phyloP scores from a whole-genome alignment of 2,888 invertebrate species.

The Lydus trimaculatus region DNA sequence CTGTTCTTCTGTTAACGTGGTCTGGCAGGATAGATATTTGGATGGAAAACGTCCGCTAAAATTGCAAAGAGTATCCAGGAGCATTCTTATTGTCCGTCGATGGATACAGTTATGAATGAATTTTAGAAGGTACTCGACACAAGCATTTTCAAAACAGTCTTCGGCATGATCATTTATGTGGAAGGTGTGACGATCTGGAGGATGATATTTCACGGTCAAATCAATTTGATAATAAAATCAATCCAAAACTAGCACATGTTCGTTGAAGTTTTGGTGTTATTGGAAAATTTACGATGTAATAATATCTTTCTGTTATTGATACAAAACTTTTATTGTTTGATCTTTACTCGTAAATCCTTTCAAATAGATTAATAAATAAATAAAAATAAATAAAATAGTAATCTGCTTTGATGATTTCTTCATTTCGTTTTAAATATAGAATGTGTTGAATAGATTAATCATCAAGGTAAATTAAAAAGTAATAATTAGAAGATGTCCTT shows the following conservation, averaged over 20 bases:
- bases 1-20: no score
- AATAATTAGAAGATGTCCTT: conserved; percentile 2
- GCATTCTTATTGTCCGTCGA: no score
- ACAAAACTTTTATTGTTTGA: background rate
- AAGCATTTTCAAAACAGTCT: background rate
- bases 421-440: background rate
- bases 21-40: no score
- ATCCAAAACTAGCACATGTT: background rate
- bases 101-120: no score
- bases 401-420: background rate
- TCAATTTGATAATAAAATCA: background rate
- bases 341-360: conserved; percentile 5
- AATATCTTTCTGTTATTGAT: background rate
- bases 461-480: background rate
- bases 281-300: conserved; percentile 1
- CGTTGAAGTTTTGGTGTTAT: background rate
- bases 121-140: no score
- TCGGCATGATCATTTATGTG: background rate
- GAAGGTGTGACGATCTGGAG: background rate
- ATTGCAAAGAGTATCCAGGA: no score
- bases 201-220: background rate
- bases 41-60: no score
- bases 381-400: background rate
- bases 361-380: background rate
- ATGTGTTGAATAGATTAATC: conserved; percentile 6